Conservation (phyloP, 1,140 invertebrate genomes). For the Cydia pomonella region DNA sequence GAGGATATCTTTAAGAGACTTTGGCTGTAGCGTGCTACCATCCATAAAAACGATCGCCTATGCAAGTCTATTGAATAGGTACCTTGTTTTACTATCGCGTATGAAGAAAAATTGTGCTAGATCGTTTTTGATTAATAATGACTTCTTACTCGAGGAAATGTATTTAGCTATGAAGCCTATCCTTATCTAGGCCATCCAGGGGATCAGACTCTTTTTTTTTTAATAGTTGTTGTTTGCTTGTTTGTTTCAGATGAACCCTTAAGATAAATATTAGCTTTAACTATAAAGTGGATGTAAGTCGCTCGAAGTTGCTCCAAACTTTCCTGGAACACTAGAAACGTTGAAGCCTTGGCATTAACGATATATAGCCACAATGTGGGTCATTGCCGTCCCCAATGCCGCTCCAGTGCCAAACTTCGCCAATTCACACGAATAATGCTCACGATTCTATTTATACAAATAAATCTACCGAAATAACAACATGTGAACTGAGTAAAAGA, state of each 20-base stretch:
- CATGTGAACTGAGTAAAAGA: neutral
- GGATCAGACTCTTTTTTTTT: too few relatives aligned
- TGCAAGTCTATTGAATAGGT: neutral
- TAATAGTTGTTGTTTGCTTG: neutral
- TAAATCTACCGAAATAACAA: neutral
- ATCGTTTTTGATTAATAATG: too few relatives aligned
- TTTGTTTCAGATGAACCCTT: neutral
- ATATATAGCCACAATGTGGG: constrained; percentile 25
- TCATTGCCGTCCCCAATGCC: constrained; percentile 21
- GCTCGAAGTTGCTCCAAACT: neutral
- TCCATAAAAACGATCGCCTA: neutral
- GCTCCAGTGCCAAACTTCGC: constrained; percentile 12
- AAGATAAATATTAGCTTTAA: neutral
- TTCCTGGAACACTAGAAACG: constrained; percentile 1
- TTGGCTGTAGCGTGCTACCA: neutral
- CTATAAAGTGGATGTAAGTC: neutral
- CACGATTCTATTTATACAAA: constrained; percentile 19
- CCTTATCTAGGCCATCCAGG: too few relatives aligned
- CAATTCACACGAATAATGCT: constrained; percentile 17
- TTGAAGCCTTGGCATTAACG: constrained; percentile 31
- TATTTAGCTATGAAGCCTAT: too few relatives aligned
- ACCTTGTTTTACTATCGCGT: neutral
- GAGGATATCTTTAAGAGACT: neutral
- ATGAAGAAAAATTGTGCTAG: too few relatives aligned
- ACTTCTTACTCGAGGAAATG: too few relatives aligned